phyloP scores from a whole-genome alignment of 2,113 vertebrate species.

The Alexandromys fortis region DNA sequence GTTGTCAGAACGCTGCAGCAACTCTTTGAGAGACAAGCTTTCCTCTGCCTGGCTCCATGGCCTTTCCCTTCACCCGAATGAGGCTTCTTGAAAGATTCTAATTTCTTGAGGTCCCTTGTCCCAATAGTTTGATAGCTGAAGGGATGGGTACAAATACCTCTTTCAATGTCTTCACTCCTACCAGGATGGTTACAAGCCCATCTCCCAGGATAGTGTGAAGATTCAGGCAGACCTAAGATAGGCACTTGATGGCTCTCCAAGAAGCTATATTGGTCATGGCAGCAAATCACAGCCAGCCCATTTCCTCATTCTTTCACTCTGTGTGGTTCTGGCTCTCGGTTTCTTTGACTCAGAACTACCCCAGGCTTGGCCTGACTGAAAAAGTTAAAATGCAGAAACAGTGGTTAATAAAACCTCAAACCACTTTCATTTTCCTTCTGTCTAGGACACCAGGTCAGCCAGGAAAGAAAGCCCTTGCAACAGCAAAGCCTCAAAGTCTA shows the following conservation, averaged over 20 bases:
- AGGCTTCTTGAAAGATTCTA: background rate
- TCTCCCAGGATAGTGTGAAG: background rate
- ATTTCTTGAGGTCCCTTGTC: background rate
- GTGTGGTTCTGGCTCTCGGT: background rate
- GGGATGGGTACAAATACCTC: background rate
- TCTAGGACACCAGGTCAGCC: background rate
- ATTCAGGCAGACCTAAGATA: constrained; percentile 34
- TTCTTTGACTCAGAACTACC: constrained; percentile 33
- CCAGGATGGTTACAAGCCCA: background rate
- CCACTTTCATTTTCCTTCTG: background rate
- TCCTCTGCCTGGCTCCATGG: background rate
- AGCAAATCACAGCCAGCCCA: background rate
- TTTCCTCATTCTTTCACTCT: constrained; percentile 44
- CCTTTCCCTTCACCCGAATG: background rate
- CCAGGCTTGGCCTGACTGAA: background rate
- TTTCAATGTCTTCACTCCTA: background rate
- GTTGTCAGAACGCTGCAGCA: background rate
- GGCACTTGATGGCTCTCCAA: background rate
- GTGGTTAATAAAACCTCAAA: background rate
- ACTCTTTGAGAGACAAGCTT: background rate
- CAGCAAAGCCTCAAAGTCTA: background rate
- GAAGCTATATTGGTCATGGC: background rate
- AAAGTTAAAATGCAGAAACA: background rate
- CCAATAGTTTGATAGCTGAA: background rate
- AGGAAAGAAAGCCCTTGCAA: background rate